Evolutionary conservation across 2,113 vertebrate genomes (phyloP).

Genomic region (Heliornis fulica): DNA sequence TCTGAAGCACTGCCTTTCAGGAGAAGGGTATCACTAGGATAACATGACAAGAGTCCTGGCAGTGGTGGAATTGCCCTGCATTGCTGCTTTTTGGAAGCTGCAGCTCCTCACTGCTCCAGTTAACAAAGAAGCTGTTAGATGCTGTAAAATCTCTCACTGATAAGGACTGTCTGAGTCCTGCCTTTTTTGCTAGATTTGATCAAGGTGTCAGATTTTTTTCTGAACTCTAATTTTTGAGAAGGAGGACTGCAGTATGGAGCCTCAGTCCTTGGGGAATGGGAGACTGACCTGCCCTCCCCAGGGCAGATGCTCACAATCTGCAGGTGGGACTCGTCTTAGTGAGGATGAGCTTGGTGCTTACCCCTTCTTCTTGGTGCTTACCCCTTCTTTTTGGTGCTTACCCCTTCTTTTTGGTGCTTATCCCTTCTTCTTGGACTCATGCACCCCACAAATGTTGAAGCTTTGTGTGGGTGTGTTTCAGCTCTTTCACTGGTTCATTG

Average conservation of each 20-base stretch:
- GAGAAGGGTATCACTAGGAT: neutral
- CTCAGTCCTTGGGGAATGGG: no score
- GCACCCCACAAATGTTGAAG: neutral
- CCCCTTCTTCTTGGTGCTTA: neutral
- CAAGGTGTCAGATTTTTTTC: neutral
- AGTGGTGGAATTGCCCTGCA: constrained; percentile 22
- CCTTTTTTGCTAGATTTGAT: constrained; percentile 27
- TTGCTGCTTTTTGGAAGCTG: constrained; percentile 21
- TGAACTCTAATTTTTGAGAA: neutral
- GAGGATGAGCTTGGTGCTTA: neutral
- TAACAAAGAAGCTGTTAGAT: constrained; percentile 20
- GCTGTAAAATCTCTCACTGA: neutral
- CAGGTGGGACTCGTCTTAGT: neutral
- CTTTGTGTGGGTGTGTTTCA: neutral
- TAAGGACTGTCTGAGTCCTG: neutral
- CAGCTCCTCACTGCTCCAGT: neutral
- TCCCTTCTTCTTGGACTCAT: neutral
- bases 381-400: neutral
- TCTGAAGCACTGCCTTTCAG: constrained; percentile 6
- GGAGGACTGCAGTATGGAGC: neutral
- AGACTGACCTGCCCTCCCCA: neutral
- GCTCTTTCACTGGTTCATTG: neutral
- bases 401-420: neutral
- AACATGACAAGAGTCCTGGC: neutral
- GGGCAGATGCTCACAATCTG: neutral